Evolutionary conservation across 2,113 vertebrate species (phyloP).

Genomic region (Falcunculus frontatus): DNA sequence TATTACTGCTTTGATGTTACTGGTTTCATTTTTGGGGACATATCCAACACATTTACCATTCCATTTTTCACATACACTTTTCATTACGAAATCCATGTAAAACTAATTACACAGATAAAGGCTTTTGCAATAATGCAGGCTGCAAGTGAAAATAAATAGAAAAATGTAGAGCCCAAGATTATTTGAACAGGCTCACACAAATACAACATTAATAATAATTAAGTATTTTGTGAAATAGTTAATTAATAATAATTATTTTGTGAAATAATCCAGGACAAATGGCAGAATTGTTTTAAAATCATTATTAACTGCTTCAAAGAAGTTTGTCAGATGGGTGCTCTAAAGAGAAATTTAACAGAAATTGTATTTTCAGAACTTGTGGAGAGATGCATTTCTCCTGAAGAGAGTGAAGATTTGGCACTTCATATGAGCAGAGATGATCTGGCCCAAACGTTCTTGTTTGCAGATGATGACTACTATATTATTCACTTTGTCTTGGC

Average conservation of each 20-base stretch:
- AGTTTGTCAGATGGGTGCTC: background rate
- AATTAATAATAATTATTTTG: background rate
- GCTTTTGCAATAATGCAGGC: background rate
- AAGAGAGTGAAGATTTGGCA: background rate
- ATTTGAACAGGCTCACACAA: background rate
- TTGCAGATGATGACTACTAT: background rate
- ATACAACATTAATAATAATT: background rate
- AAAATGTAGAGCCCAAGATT: background rate
- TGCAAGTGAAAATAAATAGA: background rate
- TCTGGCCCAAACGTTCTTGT: background rate
- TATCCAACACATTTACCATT: background rate
- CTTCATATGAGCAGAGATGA: background rate
- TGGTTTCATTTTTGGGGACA: background rate
- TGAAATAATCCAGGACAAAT: background rate
- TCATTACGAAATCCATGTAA: constrained; percentile 19
- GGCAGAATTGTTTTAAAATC: background rate
- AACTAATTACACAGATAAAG: constrained; percentile 38
- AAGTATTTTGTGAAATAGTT: background rate
- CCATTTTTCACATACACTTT: background rate
- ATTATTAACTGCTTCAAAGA: background rate
- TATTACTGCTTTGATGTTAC: background rate
- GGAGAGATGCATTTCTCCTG: background rate
- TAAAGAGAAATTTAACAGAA: background rate
- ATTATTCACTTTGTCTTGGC: constrained; percentile 13
- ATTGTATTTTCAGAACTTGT: background rate